Percentiles rank a stretch among this genome's conserved stretches.
Conservation (phyloP, 2,113 vertebrate genomes). For the Atrichornis clamosus region DNA sequence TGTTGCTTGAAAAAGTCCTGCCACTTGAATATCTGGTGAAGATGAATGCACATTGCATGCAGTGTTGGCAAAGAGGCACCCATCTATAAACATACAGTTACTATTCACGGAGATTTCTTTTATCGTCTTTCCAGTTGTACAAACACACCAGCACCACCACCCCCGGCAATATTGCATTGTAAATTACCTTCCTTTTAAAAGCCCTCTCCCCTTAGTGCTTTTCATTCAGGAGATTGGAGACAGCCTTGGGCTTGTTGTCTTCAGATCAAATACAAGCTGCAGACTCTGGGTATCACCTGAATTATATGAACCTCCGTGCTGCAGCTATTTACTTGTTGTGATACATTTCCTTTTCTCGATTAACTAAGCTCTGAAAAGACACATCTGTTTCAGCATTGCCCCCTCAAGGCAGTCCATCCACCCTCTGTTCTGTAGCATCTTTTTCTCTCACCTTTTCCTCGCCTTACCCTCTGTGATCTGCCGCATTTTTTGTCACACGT, state of each 20-base stretch:
- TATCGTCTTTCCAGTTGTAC: slow-evolving; percentile 56
- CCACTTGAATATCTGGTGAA: slow-evolving; percentile 45
- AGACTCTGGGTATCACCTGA: slow-evolving; percentile 42
- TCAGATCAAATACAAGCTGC: slow-evolving; percentile 54
- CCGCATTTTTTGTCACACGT: neutral
- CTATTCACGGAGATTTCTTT: slow-evolving; percentile 58
- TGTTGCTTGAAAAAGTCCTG: slow-evolving; percentile 47
- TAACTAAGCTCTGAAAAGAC: slow-evolving; percentile 22
- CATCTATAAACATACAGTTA: slow-evolving; percentile 50
- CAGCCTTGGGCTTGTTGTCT: slow-evolving; percentile 48
- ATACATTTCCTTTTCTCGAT: slow-evolving; percentile 48
- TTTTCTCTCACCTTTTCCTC: neutral
- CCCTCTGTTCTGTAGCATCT: neutral
- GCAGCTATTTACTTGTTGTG: slow-evolving; percentile 25
- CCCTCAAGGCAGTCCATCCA: slow-evolving; percentile 26
- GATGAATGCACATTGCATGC: slow-evolving; percentile 23
- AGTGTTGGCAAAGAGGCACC: slow-evolving; percentile 47
- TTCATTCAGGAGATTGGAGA: slow-evolving; percentile 45
- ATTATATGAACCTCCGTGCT: slow-evolving; percentile 28
- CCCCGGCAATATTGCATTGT: slow-evolving; percentile 55
- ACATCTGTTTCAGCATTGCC: slow-evolving; percentile 32
- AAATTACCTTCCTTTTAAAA: slow-evolving; percentile 61
- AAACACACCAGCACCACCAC: slow-evolving; percentile 25
- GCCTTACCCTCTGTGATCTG: neutral
- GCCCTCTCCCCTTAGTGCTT: slow-evolving; percentile 41